Percentiles rank a stretch among this genome's conserved stretches.
Conservation (phyloP, 2,113 vertebrate genomes). For the Neopipo cinnamomea region DNA sequence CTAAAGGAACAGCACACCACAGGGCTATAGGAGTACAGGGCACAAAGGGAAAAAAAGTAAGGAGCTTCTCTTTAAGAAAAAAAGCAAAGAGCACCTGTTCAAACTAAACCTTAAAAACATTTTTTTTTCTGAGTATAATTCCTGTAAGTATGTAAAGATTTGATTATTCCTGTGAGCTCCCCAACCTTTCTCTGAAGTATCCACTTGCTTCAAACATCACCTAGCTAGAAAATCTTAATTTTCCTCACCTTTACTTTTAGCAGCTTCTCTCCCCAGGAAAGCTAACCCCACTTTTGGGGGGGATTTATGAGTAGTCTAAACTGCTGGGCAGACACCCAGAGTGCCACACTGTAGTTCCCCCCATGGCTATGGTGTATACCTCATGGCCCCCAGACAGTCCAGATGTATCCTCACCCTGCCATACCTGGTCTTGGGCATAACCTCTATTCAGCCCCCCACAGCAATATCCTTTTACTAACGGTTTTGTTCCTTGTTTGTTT, state of each 20-base stretch:
- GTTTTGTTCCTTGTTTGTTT: background rate
- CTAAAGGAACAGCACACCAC: background rate
- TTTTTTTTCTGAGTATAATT: background rate
- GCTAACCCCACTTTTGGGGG: fast-evolving
- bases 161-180: background rate
- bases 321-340: background rate
- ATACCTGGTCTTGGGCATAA: background rate
- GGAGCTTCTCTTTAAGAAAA: background rate
- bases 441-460: background rate
- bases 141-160: background rate
- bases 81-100: background rate
- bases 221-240: background rate
- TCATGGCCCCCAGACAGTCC: background rate
- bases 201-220: background rate
- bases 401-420: background rate
- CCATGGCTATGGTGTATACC: background rate
- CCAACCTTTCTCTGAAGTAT: background rate
- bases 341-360: background rate
- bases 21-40: background rate
- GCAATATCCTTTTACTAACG: background rate
- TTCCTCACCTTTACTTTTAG: background rate
- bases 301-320: background rate
- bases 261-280: background rate
- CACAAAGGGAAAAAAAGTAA: background rate
- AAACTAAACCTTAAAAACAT: background rate